Evolutionary conservation across 2,797 vertebrate species (phyloP).

Genomic region (Myripristis jacobus): DNA sequence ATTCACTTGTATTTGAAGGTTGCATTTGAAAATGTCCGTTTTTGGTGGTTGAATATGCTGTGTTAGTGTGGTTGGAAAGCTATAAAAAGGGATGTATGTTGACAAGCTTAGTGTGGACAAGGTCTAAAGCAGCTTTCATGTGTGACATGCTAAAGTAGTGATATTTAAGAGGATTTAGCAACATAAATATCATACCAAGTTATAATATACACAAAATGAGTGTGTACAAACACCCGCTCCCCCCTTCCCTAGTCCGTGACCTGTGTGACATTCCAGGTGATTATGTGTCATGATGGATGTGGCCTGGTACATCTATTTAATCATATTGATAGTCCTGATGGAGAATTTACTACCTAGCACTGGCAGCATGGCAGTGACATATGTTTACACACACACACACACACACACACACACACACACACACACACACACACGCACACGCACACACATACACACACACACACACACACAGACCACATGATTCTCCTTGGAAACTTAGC

Average conservation of each 20-base stretch:
- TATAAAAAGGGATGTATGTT: too few species aligned
- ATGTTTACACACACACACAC: conserved; percentile 53
- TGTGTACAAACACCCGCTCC: conserved; percentile 4
- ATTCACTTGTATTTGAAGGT: too few species aligned
- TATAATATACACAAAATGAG: conserved; percentile 45
- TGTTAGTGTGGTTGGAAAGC: too few species aligned
- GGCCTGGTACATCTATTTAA: conserved; percentile 72
- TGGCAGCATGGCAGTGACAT: conserved; percentile 75
- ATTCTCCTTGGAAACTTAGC: conserved; percentile 18
- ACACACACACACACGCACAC: conserved; percentile 14
- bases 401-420: conserved; percentile 11
- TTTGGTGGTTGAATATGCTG: too few species aligned
- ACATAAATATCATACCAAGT: conserved; percentile 32
- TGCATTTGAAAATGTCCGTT: too few species aligned
- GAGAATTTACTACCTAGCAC: conserved; percentile 73
- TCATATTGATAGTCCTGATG: conserved; percentile 76
- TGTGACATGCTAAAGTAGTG: neutral
- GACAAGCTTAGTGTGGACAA: too few species aligned
- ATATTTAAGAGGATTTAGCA: conserved; percentile 32
- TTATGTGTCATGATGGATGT: conserved; percentile 79
- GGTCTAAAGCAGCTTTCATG: too few species aligned
- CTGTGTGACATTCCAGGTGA: conserved; percentile 69
- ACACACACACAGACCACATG: neutral
- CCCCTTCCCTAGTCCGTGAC: conserved; percentile 53
- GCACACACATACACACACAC: conserved; percentile 17